These are phyloP conservation scores for Phycodurus eques DNA, from an alignment of 2,113 vertebrate species.

Conservation along the genomic window DNA sequence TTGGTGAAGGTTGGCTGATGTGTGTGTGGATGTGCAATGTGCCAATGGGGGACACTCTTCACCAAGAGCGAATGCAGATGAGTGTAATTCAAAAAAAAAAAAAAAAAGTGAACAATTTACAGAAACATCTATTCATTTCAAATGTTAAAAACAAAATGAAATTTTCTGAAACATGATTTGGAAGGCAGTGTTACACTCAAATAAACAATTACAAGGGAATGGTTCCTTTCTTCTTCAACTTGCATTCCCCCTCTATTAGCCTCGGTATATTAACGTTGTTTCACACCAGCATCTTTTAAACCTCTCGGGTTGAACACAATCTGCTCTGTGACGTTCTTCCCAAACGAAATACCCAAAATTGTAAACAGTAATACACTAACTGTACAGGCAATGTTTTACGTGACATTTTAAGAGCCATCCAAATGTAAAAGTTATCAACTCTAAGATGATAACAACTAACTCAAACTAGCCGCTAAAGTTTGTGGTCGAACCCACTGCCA, in stretches of 20 bases:
- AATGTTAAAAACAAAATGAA: background rate
- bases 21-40: constrained; percentile 31
- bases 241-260: too few relatives aligned
- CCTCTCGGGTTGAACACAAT: background rate
- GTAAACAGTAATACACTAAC: background rate
- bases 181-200: background rate
- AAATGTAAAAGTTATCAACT: background rate
- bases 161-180: background rate
- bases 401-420: background rate
- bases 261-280: background rate
- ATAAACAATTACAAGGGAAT: background rate
- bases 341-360: background rate
- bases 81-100: background rate
- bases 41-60: constrained; percentile 44
- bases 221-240: background rate
- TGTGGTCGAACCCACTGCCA: background rate
- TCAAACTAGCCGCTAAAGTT: background rate
- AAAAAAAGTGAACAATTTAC: background rate
- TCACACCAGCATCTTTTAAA: background rate
- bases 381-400: background rate
- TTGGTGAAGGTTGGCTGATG: constrained; percentile 40
- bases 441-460: background rate
- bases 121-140: background rate
- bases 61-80: constrained; percentile 6
- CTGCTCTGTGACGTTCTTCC: background rate